Evolutionary conservation across 1,140 invertebrate species (phyloP).

Genomic region (Bombyx mandarina): DNA sequence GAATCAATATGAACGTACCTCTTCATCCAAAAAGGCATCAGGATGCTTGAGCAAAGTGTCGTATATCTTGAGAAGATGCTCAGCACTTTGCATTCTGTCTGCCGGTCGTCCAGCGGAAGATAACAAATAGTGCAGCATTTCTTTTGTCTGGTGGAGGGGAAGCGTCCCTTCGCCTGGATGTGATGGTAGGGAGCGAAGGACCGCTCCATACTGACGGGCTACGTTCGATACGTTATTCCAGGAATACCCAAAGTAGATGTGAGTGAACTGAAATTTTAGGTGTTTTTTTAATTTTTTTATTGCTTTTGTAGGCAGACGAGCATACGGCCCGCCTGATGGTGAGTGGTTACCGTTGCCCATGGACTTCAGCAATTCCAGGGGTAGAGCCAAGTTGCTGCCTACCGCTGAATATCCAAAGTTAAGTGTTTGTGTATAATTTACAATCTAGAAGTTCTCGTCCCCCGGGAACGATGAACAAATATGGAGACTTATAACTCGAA

Average conservation of each 20-base stretch:
- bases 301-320: too few species aligned
- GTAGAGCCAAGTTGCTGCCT: too few species aligned
- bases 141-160: conserved; percentile 37
- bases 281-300: too few species aligned
- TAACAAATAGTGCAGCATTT: conserved; percentile 47
- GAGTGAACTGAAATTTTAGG: conserved; percentile 68
- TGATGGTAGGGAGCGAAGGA: conserved; percentile 63
- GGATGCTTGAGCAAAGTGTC: conserved; percentile 53
- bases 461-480: too few species aligned
- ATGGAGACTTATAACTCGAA: too few species aligned
- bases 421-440: too few species aligned
- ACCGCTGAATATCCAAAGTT: too few species aligned
- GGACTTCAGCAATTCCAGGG: too few species aligned
- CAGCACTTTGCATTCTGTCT: conserved; percentile 35
- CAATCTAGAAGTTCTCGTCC: too few species aligned
- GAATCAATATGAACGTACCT: conserved; percentile 25
- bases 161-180: conserved; percentile 72
- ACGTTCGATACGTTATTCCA: conserved; percentile 67
- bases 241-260: conserved; percentile 77
- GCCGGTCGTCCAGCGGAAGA: conserved; percentile 37
- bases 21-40: conserved; percentile 58
- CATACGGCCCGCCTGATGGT: too few species aligned
- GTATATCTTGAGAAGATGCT: conserved; percentile 47
- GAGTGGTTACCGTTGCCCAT: too few species aligned
- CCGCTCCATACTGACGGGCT: conserved; percentile 65